Evolutionary conservation across 2,113 vertebrate species (phyloP), one percentile per base, ranked within the genome.

Genomic region (Picathartes gymnocephalus): DNA sequence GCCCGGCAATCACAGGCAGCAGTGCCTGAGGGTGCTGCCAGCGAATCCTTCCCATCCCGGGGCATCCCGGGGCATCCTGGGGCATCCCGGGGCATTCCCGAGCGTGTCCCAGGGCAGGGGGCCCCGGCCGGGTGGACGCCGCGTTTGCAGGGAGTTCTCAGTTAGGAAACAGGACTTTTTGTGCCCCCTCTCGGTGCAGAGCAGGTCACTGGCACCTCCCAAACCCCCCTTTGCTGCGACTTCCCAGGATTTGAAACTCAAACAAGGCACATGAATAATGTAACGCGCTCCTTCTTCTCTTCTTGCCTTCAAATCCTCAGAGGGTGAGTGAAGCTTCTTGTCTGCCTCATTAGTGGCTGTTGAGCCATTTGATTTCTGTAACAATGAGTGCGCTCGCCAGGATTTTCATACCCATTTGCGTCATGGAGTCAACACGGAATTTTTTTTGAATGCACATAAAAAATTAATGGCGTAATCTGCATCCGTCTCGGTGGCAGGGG

Each of bases 321-420:
- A 98, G 98, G 98, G 96, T 98, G 98, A 97, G 97, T 96, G 95
- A 98, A 98, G 97, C 97, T 98, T 97, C 98, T 99, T 98, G 98
- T 98, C 98, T 97, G 98, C 98, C 98, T 98, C 98, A 98, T 98
- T 98, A 98, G 98, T 39, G 96, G 97, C 97, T 98, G 97, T 97
- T 98, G 98, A 98, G 98, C 98, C 98, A 98, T 98, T 98, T 98
- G 98, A 98, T 98, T 98, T 98, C 97, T 69, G 98, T 98, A 98
- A 98, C 97, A 98, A 98, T 97, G 97, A 97, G 92, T 17, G 86
- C n/a, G 94, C 97, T 98, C 95, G 91, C 97, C 73, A 68, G 95
- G 96, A 98, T 98, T 98, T 98, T 98, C 98, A 98, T 97, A 97
- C 96, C 93, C 93, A 96, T 97, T 97, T 98, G 96, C 94, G 89